Conservation (phyloP, 1,140 invertebrate genomes). For the Drosophila equinoxialis region DNA sequence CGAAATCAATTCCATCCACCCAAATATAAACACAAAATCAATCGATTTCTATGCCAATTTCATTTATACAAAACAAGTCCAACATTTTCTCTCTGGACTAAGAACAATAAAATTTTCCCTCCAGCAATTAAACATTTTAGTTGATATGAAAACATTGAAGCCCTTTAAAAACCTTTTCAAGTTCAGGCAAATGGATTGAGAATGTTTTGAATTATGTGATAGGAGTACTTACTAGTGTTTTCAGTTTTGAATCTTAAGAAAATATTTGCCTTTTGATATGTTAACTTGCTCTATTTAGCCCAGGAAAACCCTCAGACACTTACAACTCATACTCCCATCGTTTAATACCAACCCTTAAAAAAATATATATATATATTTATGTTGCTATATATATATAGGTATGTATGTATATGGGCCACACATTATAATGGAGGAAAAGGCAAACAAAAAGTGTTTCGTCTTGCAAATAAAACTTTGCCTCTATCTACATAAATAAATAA, state of each 20-base stretch:
- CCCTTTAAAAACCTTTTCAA: too few relatives aligned
- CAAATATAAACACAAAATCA: constrained; percentile 34
- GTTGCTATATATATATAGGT: background rate
- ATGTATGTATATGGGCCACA: constrained; percentile 45
- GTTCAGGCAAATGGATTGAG: too few relatives aligned
- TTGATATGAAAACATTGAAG: too few relatives aligned
- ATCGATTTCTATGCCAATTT: constrained; percentile 31
- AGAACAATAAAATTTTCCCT: too few relatives aligned
- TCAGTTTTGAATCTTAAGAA: too few relatives aligned
- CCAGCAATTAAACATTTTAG: too few relatives aligned
- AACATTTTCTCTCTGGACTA: constrained; percentile 13
- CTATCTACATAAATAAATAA: constrained; percentile 79
- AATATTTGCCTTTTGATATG: constrained; percentile 42
- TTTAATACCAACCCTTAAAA: background rate
- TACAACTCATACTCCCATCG: background rate
- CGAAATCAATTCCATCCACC: constrained; percentile 41
- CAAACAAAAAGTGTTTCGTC: constrained; percentile 63
- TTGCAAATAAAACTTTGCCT: constrained; percentile 52
- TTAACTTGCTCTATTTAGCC: constrained; percentile 65
- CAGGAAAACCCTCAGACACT: constrained; percentile 25
- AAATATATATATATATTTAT: constrained; percentile 21
- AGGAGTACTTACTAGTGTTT: too few relatives aligned
- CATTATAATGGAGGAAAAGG: constrained; percentile 55
- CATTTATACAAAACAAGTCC: constrained; percentile 35
- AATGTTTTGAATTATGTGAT: too few relatives aligned